Conservation (phyloP, 2,797 vertebrate species). For the Sebastes steindachneri region DNA sequence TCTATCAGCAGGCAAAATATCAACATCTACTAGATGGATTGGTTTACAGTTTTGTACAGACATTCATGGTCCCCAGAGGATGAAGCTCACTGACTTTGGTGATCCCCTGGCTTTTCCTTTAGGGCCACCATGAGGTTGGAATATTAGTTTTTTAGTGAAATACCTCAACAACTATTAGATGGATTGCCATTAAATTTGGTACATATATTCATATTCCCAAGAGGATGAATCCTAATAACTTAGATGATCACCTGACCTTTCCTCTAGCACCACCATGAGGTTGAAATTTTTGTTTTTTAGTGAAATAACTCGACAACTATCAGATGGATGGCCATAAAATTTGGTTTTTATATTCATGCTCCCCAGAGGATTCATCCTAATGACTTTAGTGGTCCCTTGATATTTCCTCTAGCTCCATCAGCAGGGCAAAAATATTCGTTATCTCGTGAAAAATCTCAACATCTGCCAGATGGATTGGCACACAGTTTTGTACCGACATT, state of each 20-base stretch:
- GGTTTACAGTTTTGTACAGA: not conserved
- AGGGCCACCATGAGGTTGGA: not conserved
- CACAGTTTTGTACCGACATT: no score
- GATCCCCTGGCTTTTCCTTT: no score
- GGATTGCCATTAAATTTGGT: not conserved
- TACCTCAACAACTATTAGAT: not conserved
- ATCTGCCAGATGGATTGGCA: no score
- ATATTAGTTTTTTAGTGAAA: not conserved
- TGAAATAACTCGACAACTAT: accelerated
- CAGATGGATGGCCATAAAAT: not conserved
- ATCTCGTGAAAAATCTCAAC: not conserved
- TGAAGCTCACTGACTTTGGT: not conserved
- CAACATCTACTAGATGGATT: not conserved
- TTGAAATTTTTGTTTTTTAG: not conserved
- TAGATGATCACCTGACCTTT: not conserved
- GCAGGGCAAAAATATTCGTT: not conserved
- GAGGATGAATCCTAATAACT: no score
- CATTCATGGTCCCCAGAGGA: not conserved
- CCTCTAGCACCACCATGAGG: not conserved
- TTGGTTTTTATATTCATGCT: not conserved
- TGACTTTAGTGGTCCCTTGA: not conserved
- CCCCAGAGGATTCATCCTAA: not conserved
- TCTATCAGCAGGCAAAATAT: not conserved
- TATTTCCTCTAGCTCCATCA: not conserved
- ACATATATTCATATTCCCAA: not conserved